These are phyloP conservation scores for Drosophila ercepeae DNA, from an alignment of 1,140 invertebrate species.

Conservation along the genomic window DNA sequence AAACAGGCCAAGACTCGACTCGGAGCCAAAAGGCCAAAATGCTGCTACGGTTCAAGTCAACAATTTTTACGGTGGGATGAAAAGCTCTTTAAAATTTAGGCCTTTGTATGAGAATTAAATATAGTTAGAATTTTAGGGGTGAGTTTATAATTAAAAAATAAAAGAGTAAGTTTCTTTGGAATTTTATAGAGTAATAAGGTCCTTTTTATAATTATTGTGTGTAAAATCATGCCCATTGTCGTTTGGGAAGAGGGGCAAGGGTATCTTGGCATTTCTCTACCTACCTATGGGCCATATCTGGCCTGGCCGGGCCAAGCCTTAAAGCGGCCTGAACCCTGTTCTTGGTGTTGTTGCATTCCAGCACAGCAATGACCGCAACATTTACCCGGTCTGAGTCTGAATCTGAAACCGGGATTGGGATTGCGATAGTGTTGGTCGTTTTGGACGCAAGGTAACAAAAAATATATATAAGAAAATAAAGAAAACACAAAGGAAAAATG, in stretches of 20 bases:
- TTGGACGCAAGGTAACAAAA: background rate
- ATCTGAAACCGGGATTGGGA: slow-evolving; percentile 22
- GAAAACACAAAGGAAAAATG: slow-evolving; percentile 61
- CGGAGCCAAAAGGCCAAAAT: slow-evolving; percentile 37
- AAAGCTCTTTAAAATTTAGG: too few species aligned
- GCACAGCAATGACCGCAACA: slow-evolving; percentile 79
- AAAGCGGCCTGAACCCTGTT: slow-evolving; percentile 51
- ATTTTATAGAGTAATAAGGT: too few species aligned
- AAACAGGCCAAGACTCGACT: slow-evolving; percentile 31
- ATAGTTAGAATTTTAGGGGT: too few species aligned
- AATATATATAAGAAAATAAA: slow-evolving; percentile 1
- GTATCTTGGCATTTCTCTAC: slow-evolving; percentile 50
- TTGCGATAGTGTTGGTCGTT: slow-evolving; percentile 50
- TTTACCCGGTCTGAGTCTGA: slow-evolving; percentile 46
- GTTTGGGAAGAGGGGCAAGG: background rate
- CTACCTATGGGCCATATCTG: slow-evolving; percentile 50
- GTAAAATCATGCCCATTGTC: slow-evolving; percentile 23
- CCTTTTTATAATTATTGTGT: too few species aligned
- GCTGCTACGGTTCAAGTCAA: slow-evolving; percentile 9
- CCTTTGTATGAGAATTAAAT: too few species aligned
- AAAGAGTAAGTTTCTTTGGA: too few species aligned
- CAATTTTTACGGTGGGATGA: slow-evolving; percentile 19
- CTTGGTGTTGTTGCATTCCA: slow-evolving; percentile 62
- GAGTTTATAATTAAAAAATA: too few species aligned
- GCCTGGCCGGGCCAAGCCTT: slow-evolving; percentile 44